Evolutionary conservation across 2,888 invertebrate species (phyloP).

Genomic region (Heliothis peltigera): DNA sequence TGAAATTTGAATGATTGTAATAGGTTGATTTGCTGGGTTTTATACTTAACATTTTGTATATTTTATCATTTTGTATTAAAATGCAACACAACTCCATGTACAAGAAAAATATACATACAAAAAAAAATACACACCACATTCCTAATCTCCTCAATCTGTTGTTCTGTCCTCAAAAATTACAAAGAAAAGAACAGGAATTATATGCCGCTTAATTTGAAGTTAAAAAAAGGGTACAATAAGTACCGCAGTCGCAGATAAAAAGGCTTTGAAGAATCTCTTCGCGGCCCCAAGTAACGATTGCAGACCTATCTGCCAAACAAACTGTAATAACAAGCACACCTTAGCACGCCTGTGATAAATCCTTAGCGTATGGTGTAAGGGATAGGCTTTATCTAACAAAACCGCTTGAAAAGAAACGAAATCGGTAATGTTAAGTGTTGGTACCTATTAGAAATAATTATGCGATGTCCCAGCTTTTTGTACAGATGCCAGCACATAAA

Average conservation of each 20-base stretch:
- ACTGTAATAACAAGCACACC: constrained; percentile 83
- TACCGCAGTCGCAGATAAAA: constrained; percentile 63
- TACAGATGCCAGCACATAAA: too few species aligned
- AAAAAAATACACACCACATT: too few species aligned
- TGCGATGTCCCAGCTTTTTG: too few species aligned
- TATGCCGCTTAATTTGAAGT: constrained; percentile 59
- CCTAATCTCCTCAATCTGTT: constrained; percentile 10
- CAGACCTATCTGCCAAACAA: constrained; percentile 81
- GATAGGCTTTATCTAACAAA: constrained; percentile 28
- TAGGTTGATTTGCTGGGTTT: too few species aligned
- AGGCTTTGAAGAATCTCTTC: constrained; percentile 68
- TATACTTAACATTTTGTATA: too few species aligned
- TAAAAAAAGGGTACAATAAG: constrained; percentile 64
- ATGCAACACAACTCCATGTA: too few species aligned
- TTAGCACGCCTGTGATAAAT: constrained; percentile 80
- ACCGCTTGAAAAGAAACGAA: neutral
- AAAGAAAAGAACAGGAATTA: constrained; percentile 37
- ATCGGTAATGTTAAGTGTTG: too few species aligned
- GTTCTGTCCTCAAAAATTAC: constrained; percentile 44
- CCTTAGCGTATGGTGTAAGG: constrained; percentile 68
- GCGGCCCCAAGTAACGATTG: constrained; percentile 73
- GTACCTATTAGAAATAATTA: too few species aligned
- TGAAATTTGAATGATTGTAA: too few species aligned
- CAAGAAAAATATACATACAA: too few species aligned
- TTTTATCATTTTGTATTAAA: too few species aligned